phyloP scores from a whole-genome alignment of 2,888 invertebrate genomes.

The Drosophila fungiperda region DNA sequence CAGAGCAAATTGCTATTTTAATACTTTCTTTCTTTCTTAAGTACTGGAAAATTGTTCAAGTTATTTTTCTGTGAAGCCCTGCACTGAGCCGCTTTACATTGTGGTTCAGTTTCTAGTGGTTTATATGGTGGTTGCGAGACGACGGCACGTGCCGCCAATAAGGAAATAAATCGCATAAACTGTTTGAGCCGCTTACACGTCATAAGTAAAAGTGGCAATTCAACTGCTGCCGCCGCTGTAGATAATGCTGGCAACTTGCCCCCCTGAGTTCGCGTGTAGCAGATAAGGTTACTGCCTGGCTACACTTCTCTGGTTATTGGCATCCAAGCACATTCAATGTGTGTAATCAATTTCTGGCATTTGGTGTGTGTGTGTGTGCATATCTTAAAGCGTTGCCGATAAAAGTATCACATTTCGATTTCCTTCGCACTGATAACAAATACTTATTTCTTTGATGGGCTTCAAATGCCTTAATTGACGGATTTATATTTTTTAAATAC shows the following conservation, averaged over 20 bases:
- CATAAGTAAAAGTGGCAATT: conserved; percentile 69
- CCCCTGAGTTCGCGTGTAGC: conserved; percentile 18
- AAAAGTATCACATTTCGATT: conserved; percentile 35
- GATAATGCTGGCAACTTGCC: conserved; percentile 35
- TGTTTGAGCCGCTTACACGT: conserved; percentile 77
- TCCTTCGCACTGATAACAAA: not conserved
- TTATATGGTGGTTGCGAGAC: conserved; percentile 27
- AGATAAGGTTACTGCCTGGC: conserved; percentile 55
- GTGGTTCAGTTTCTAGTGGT: conserved; percentile 40
- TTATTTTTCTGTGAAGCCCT: conserved; percentile 16
- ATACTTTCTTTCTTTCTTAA: not conserved
- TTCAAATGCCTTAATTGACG: not conserved
- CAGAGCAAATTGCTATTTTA: not conserved
- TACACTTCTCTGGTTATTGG: conserved; percentile 51
- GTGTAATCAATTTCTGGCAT: conserved; percentile 51
- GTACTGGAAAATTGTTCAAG: not conserved
- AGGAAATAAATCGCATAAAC: conserved; percentile 78
- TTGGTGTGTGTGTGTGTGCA: conserved; percentile 24
- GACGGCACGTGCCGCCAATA: conserved; percentile 75
- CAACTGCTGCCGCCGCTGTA: conserved; percentile 9
- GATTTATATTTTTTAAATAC: not conserved
- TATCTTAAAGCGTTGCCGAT: conserved; percentile 44
- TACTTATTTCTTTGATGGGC: not conserved
- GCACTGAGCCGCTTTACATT: conserved; percentile 45
- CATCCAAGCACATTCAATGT: conserved; percentile 32